Percentiles rank a stretch among this genome's conserved stretches.
These are phyloP conservation scores for Megaceryle alcyon DNA, from an alignment of 2,797 vertebrate species.

Conservation along the genomic window DNA sequence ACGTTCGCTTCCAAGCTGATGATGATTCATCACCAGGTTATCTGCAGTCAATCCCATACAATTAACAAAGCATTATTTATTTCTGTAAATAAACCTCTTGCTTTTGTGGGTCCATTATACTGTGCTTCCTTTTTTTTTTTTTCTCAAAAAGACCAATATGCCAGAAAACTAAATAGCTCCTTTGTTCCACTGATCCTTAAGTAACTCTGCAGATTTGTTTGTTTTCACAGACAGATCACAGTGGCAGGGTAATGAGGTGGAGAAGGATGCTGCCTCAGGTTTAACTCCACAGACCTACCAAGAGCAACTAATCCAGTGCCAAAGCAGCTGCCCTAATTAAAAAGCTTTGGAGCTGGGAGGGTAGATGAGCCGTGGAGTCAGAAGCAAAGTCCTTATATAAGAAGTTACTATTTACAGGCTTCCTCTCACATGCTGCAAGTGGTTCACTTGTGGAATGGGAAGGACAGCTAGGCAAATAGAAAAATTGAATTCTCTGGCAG, in stretches of 20 bases:
- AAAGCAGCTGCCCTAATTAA: conserved; percentile 64
- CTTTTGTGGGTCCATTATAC: neutral
- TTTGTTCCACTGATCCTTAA: neutral
- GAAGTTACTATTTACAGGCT: neutral
- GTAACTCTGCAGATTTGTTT: conserved; percentile 20
- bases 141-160: neutral
- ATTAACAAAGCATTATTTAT: neutral
- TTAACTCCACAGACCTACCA: neutral
- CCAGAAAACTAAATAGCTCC: neutral
- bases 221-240: neutral
- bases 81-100: neutral
- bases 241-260: neutral
- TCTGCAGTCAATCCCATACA: neutral
- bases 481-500: neutral
- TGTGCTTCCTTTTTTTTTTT: neutral
- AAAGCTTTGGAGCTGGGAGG: neutral
- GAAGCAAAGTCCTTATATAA: neutral
- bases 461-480: neutral
- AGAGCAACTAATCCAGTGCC: conserved; percentile 24
- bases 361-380: neutral
- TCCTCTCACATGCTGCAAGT: neutral
- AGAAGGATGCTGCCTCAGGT: neutral
- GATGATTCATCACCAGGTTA: neutral
- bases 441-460: neutral
- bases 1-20: neutral